Base-by-base conservation (phyloP, 2,113 vertebrate species). In the Oceanites oceanicus region DNA sequence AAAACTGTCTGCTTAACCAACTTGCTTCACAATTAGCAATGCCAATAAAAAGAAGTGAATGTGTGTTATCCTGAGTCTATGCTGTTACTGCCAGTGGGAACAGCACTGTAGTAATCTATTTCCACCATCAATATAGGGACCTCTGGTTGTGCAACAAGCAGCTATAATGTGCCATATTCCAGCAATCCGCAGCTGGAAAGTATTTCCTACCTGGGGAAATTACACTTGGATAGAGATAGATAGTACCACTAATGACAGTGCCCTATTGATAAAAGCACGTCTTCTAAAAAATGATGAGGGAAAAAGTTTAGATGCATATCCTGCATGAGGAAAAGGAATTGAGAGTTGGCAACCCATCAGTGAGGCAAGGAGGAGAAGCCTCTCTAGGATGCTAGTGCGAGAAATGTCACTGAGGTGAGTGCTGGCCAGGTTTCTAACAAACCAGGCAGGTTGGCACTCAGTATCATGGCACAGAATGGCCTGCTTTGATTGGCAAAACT, bases 121-220 rank as follows among this genome's bases (percentile, higher is more conserved):
- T 79, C 45, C 29, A 62, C n/a, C 42, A 50, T 56, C 50, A 83
- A 1, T 71, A 62, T 3, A 7, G 42, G 26, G 55, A 76, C 67
- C 75, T 55, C 71, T 95, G 85, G 52, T 50, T 93, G 59, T 77
- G 67, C 30, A 50, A 82, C 92, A 32, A 88, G 66, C 62, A 73
- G 78, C 78, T 79, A 5, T 45, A 73, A 67, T 55, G 68, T 82
- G 62, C 70, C 27, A 15, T 50, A 53, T 92, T 90, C 34, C 75
- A 83, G 62, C 53, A 85, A 14, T 58, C 25, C 77, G 45, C 42
- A 80, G 67, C 62, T 92, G 88, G 71, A 90, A 79, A 90, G 67
- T 59, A n/a, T 30, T 45, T 90, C 62, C 58, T 76, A 92, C 85
- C 74, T 90, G 85, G 66, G 45, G 55, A 96, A 93, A 85, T 90